Evolutionary conservation across 2,797 vertebrate genomes (phyloP), one percentile per base, ranked within the genome.

Genomic region (Percopsis omiscomaycus): DNA sequence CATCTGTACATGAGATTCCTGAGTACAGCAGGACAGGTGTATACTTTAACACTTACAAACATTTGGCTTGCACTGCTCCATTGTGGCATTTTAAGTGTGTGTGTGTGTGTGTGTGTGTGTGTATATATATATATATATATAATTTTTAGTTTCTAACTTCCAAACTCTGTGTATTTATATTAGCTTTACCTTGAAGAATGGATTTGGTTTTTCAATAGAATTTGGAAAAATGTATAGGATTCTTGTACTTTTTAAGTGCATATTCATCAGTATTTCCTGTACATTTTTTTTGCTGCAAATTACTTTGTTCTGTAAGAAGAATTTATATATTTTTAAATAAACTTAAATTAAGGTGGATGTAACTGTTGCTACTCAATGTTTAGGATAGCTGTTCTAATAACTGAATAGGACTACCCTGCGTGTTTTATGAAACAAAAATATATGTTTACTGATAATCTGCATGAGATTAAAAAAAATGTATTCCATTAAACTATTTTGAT

Each of bases 241-340:
- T 3, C 14, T 37, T 3, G 22, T 51, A 45, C 56, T 68, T 59
- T 61, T 28, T 52, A 28, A 60, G 57, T 78, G 57, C 56, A 69
- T 49, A 68, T 44, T 22, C 37, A 27, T 73, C 73, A 64, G 61
- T 79, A 69, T 83, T 84, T 73, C 67, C 22, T 59, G 16, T 55
- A 37, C 13, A 42, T 49, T n/a, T 27, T 14, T 28, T 59, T 51
- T 67, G 29, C 61, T 45, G 55, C 59, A 5, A 32, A n/a, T 70
- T 59, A 77, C 80, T 82, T 69, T 42, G 65, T 37, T 48, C 44
- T 65, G 57, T 9, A 65, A 47, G 56, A 64, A 42, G 16, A 16
- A 28, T 75, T 16, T 78, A 61, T 74, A 69, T 78, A 83, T 86
- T 64, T 69, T 72, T 72, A 72, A 87, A 88, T 84, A 81, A 89